Evolutionary conservation across 2,888 invertebrate species (phyloP), one percentile per base, ranked within the genome.

Genomic region (Spilosoma lubricipeda): DNA sequence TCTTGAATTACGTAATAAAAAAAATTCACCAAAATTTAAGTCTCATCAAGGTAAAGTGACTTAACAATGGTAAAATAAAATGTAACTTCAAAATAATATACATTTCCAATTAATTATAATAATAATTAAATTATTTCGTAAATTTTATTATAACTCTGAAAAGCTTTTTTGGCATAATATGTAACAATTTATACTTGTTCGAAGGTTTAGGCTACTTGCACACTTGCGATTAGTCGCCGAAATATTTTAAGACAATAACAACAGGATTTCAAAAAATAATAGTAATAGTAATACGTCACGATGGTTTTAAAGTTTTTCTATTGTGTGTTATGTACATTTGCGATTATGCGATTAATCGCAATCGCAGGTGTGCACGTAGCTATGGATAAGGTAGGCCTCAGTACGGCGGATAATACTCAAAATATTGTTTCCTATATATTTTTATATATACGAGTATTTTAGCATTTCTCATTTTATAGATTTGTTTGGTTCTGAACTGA

Each of bases 351-450:
- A 68, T 70, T 76, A 39, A 64, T 82, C 73, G 83, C 63, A 3
- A 18, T 65, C 64, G 71, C 13, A 56, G 59, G 45, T 75, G 82
- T 77, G 76, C 66, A 68, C 56, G 73, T 70, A 42, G 33, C 70
- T 66, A 42, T 70, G 39, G 67, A 68, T 77, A 70, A 59, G 73
- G 77, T 75, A 70, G 80, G 79, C 84, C 74, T 84, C 75, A 79
- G 71, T 77, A 73, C 71, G 86, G 82, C 77, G 83, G 82, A 87
- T 87, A 90, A 90, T 90, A 90, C 90, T 90, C 90, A 93, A 77
- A 85, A 83, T 85, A 87, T 87, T 82, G 90, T 91, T 90, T 92
- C 91, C 91, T 92, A 90, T 88, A 83, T 80, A 86, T 84, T 86
- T 85, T 86, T 86, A 86, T 86, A 85, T 85, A 74, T 84, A 82